Percentiles rank a stretch among this genome's conserved stretches.
Evolutionary conservation across 2,888 invertebrate genomes (phyloP).

Genomic region (Sympetrum striolatum): DNA sequence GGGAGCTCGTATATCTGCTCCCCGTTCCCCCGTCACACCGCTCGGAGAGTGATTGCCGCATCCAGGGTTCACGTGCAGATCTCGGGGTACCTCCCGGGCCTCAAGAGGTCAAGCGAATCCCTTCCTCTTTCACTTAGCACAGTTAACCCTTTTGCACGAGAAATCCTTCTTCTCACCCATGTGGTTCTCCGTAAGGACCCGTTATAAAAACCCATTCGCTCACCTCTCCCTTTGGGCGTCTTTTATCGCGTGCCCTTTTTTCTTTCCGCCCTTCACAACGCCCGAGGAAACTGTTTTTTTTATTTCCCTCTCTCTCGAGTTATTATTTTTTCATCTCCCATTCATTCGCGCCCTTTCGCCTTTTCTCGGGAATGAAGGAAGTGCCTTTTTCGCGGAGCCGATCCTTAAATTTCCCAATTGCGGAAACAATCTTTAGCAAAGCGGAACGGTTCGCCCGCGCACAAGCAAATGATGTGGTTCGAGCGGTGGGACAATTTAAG

Average conservation of each 20-base stretch:
- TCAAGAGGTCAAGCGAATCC: background rate
- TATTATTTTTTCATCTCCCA: background rate
- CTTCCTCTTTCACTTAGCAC: too few relatives aligned
- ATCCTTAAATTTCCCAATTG: too few relatives aligned
- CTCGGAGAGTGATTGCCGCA: background rate
- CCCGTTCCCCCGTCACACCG: background rate
- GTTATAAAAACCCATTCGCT: background rate
- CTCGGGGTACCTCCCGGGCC: background rate
- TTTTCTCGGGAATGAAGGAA: background rate
- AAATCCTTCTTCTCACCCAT: background rate
- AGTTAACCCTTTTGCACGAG: too few relatives aligned
- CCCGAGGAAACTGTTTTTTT: background rate
- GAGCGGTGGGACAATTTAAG: too few relatives aligned
- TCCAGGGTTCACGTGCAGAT: background rate
- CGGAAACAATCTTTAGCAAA: too few relatives aligned
- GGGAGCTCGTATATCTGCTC: background rate
- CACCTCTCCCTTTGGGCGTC: background rate
- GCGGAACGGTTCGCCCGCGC: too few relatives aligned
- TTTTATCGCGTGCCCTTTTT: background rate
- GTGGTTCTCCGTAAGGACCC: background rate
- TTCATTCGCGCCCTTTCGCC: background rate
- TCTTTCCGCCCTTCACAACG: background rate
- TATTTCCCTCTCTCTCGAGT: background rate
- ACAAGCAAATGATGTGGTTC: too few relatives aligned
- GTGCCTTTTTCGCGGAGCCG: background rate